Conservation (phyloP, 2,888 invertebrate genomes). For the Eilema griseolum region DNA sequence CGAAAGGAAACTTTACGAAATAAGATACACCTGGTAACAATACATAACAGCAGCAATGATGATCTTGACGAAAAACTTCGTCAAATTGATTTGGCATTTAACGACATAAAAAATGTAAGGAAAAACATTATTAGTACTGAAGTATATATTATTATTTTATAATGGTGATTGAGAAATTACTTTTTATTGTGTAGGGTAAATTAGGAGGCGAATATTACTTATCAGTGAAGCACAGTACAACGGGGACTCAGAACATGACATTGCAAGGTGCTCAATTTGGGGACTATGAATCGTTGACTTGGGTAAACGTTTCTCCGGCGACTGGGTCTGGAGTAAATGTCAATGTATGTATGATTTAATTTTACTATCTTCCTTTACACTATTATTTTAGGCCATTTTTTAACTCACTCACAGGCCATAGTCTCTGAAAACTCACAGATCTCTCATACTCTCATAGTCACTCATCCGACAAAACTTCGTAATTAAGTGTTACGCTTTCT, state of each 20-base stretch:
- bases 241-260: conserved; percentile 32
- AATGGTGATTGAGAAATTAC: not conserved
- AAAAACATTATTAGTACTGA: not conserved
- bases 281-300: conserved; percentile 35
- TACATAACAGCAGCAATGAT: conserved; percentile 29
- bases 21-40: conserved; percentile 44
- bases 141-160: too few species aligned
- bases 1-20: conserved; percentile 42
- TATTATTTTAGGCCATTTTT: too few species aligned
- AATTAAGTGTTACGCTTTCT: too few species aligned
- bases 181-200: conserved; percentile 38
- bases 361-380: too few species aligned
- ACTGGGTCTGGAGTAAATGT: conserved; percentile 32
- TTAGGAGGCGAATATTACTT: conserved; percentile 53
- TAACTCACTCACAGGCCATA: too few species aligned
- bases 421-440: too few species aligned
- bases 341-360: conserved; percentile 24
- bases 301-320: conserved; percentile 24
- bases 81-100: conserved; percentile 19
- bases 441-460: too few species aligned
- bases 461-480: too few species aligned
- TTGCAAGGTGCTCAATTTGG: conserved; percentile 47
- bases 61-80: conserved; percentile 33
- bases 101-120: not conserved
- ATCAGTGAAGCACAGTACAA: not conserved